phyloP scores from a whole-genome alignment of 2,113 vertebrate species.

The Peromyscus polionotus region DNA sequence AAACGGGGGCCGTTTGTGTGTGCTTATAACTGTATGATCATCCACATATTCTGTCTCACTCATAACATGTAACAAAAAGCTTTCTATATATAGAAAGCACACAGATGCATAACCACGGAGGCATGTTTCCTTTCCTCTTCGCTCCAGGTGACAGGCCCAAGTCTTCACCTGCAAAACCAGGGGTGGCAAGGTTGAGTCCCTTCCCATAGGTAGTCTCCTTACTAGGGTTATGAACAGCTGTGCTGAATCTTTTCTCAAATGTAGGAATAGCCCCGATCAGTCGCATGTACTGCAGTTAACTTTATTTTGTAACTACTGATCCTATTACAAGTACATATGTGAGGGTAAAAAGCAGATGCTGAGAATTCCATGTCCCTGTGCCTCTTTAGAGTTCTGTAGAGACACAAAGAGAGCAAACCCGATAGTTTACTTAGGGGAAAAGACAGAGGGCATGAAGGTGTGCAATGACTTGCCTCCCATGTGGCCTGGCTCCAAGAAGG shows the following conservation, averaged over 20 bases:
- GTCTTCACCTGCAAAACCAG: neutral
- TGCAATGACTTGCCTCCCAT: neutral
- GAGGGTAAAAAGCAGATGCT: neutral
- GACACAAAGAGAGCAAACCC: too few species aligned
- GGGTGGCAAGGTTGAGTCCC: neutral
- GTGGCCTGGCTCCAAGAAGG: neutral
- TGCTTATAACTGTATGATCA: neutral
- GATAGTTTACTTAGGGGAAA: neutral
- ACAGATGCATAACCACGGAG: neutral
- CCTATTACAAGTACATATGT: neutral
- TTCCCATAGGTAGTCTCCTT: neutral
- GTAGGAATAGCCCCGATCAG: neutral
- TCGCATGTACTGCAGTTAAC: neutral
- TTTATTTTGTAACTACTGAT: neutral
- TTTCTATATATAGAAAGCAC: neutral
- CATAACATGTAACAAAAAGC: slow-evolving; percentile 3
- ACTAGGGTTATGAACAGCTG: neutral
- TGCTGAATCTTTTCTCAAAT: slow-evolving; percentile 42
- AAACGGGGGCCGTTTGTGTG: neutral
- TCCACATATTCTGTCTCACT: slow-evolving; percentile 38
- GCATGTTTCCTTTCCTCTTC: neutral
- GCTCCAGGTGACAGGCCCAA: neutral
- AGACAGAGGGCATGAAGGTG: neutral
- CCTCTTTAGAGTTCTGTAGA: neutral
- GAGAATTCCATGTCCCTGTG: neutral